Evolutionary conservation across 2,888 invertebrate genomes (phyloP).

Genomic region (Apoderus coryli): DNA sequence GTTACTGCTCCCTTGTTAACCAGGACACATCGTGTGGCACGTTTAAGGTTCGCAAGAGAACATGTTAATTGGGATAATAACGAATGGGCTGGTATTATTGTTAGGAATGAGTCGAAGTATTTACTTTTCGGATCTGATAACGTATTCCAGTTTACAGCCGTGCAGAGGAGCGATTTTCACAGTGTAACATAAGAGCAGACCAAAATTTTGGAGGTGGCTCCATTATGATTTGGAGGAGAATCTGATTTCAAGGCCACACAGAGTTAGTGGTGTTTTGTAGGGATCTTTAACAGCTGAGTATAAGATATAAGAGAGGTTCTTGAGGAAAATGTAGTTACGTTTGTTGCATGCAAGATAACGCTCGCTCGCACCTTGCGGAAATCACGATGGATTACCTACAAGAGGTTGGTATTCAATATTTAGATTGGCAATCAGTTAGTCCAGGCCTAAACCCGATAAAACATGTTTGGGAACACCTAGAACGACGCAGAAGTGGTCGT

Average conservation of each 20-base stretch:
- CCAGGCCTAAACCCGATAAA: constrained; percentile 6
- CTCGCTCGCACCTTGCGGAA: constrained; percentile 6
- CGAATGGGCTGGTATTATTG: too few relatives aligned
- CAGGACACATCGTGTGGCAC: constrained; percentile 4
- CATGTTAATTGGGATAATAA: too few relatives aligned
- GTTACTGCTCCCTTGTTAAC: too few relatives aligned
- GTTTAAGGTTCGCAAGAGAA: constrained; percentile 5
- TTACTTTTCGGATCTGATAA: too few relatives aligned
- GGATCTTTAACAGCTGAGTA: constrained; percentile 3
- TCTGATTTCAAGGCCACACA: constrained; percentile 2
- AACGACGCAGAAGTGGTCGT: constrained; percentile 3
- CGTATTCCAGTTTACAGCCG: constrained; percentile 4
- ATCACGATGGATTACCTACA: constrained; percentile 1
- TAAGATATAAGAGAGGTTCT: constrained; percentile 4
- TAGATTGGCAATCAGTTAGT: constrained; percentile 6
- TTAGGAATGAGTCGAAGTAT: too few relatives aligned
- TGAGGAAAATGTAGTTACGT: constrained; percentile 4
- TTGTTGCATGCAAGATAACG: constrained; percentile 7
- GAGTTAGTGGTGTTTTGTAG: constrained; percentile 6
- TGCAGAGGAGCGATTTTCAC: constrained; percentile 2
- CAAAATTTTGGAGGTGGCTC: constrained; percentile 7
- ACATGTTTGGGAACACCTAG: constrained; percentile 5
- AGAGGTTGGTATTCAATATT: constrained; percentile 2
- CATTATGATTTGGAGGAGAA: constrained; percentile 3
- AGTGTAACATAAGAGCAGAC: constrained; percentile 5